A percentile compares a stretch with the other conserved stretches of the same genome.
These are phyloP conservation scores for Neoniphon sammara DNA, from an alignment of 2,797 vertebrate genomes.

Conservation along the genomic window DNA sequence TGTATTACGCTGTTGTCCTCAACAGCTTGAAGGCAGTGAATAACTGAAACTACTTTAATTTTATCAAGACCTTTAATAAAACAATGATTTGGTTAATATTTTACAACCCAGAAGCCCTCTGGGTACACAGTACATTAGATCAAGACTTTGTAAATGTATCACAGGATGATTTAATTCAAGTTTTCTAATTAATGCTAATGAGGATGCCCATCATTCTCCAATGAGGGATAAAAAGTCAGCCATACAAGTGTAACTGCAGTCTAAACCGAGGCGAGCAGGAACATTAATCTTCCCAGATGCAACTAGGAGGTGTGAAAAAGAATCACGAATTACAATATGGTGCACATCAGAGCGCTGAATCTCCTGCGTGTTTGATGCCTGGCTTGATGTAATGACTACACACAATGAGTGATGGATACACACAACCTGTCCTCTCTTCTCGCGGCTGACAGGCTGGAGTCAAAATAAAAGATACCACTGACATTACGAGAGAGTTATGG, in stretches of 20 bases:
- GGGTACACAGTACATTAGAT: conserved; percentile 8
- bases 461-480: conserved; percentile 64
- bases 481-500: conserved; percentile 68
- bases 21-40: conserved; percentile 21
- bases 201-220: conserved; percentile 32
- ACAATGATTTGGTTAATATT: conserved; percentile 46
- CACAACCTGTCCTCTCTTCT: conserved; percentile 59
- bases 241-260: neutral
- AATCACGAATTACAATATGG: conserved; percentile 60
- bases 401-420: conserved; percentile 65
- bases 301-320: conserved; percentile 31
- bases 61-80: conserved; percentile 45
- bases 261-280: neutral
- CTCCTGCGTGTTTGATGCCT: conserved; percentile 48
- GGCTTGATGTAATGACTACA: conserved; percentile 55
- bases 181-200: conserved; percentile 34
- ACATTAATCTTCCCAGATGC: conserved; percentile 45
- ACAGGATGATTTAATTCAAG: conserved; percentile 38
- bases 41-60: conserved; percentile 29
- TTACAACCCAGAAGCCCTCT: neutral
- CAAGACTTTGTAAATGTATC: conserved; percentile 16
- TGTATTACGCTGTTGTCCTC: conserved; percentile 5
- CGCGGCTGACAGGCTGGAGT: conserved; percentile 55
- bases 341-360: conserved; percentile 54
- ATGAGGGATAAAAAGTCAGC: conserved; percentile 26